Evolutionary conservation across 2,113 vertebrate species (phyloP), one percentile per base, ranked within the genome.

Genomic region (Myotis lucifugus): DNA sequence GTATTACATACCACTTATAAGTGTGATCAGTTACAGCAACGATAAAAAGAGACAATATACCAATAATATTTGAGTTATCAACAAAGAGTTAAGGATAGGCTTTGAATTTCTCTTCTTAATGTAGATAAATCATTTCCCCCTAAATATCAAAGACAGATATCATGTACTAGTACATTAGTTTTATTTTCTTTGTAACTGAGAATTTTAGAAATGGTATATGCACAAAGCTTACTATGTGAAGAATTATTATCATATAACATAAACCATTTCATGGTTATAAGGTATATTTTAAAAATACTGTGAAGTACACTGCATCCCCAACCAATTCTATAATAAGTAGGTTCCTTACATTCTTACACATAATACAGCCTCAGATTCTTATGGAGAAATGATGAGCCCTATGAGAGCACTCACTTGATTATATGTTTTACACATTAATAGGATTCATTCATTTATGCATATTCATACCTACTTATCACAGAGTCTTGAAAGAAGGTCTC

Each of bases 81-180:
- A 88, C 6, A 61, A 93, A 79, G 10, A 88, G 34, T 78, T 15
- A 91, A 61, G 15, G 13, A 76, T 18, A 70, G 25, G 6, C 34
- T 90, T 19, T 91, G 66, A 46, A 88, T 29, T 85, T 90, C 7
- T 95, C 46, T 78, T 88, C 37, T 74, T 81, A 85, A 76, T 52
- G 15, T 27, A 79, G 52, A 25, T 29, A 85, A 50, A 74, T 79
- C 11, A 90, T 84, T 87, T 85, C 25, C 34, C 42, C 2, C 13
- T 61, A 92, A 56, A 83, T 73, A 40, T 61, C 72, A 81, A 94
- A 88, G 32, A 83, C 2, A 88, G 9, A 85, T 52, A 85, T 87
- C 70, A 59, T 6, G 18, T 67, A 46, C 46, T 46, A 46, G 9
- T 46, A 72, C n/a, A n/a, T 37, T 72, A 27, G 13, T 84, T 85